Percentiles rank a stretch among this genome's conserved stretches.
Conservation (phyloP, 2,888 invertebrate species). For the Trypoxylon attenuatum region DNA sequence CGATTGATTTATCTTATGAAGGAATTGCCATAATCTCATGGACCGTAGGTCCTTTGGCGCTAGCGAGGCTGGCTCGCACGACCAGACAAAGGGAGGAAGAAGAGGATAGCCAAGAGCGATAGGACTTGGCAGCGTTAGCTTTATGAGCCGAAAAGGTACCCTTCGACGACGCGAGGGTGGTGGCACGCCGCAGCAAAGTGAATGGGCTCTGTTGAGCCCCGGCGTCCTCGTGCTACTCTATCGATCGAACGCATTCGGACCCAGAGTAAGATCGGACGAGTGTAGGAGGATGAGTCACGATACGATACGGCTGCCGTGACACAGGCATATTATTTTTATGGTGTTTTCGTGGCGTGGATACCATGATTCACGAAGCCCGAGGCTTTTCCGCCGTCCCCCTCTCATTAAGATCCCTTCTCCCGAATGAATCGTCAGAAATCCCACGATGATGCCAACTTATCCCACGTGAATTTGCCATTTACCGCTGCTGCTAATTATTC, state of each 20-base stretch:
- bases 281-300: slow-evolving; percentile 55
- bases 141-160: not conserved
- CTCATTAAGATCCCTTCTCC: slow-evolving; percentile 9
- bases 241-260: slow-evolving; percentile 35
- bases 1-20: not conserved
- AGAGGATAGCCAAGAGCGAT: not conserved
- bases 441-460: slow-evolving; percentile 32
- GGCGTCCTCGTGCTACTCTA: too few species aligned
- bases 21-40: not conserved
- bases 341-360: slow-evolving; percentile 63
- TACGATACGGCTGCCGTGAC: slow-evolving; percentile 53
- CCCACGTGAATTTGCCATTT: slow-evolving; percentile 32
- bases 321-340: slow-evolving; percentile 61
- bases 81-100: not conserved
- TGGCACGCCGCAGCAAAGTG: too few species aligned
- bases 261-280: slow-evolving; percentile 37
- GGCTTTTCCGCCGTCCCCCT: slow-evolving; percentile 45
- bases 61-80: not conserved
- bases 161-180: too few species aligned
- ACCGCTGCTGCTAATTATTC: slow-evolving; percentile 33
- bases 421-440: slow-evolving; percentile 46
- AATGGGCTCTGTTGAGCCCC: not conserved
- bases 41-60: not conserved
- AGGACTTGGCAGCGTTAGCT: not conserved
- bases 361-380: slow-evolving; percentile 59